Base-by-base conservation (phyloP, 2,113 vertebrate genomes). In the Strigops habroptila region DNA sequence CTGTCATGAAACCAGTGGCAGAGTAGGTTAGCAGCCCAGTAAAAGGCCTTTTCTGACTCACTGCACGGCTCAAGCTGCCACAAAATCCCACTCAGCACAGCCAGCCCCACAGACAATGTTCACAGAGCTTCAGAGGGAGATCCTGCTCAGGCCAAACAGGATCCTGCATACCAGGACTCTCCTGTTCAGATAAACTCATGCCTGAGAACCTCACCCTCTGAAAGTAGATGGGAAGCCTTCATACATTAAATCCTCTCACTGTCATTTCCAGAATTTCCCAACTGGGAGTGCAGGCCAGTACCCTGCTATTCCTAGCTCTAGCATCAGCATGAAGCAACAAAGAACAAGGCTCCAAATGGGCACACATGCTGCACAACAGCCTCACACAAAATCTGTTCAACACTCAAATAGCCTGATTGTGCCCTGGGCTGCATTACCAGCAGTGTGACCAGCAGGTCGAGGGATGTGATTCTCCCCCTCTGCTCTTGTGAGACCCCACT, bases 321-420 rank as follows among this genome's bases (percentile, higher is more conserved):
- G 39, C 39, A 39, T 30, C 64, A n/a, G 23, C 35, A 67, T 2
- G 3, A 51, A 74, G 60, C 30, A 37, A n/a, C 33, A 6, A 30
- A 57, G 35, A 82, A 65, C 16, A 59, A 39, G 28, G 49, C 23
- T 82, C 28, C 33, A 39, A 55, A 70, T 1, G 3, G 35, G 55
- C 33, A 65, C 33, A 28, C 0, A 6, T 22, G 43, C 57, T 39
- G 44, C 1, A 2, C 24, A 43, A 57, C 2, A 1, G 55, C 13
- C 64, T 51, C 57, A 4, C 7, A 15, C 28, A 71, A 64, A 70
- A 77, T 25, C 63, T 2, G 0, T 30, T 24, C 63, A 24, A 63
- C 27, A 11, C 37, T 64, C 52, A 25, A 18, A 27, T 27, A 30
- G n/a, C n/a, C n/a, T n/a, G n/a, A n/a, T n/a, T n/a, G n/a, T n/a